These are phyloP conservation scores for Pica pica DNA, from an alignment of 2,113 vertebrate genomes.

Conservation along the genomic window DNA sequence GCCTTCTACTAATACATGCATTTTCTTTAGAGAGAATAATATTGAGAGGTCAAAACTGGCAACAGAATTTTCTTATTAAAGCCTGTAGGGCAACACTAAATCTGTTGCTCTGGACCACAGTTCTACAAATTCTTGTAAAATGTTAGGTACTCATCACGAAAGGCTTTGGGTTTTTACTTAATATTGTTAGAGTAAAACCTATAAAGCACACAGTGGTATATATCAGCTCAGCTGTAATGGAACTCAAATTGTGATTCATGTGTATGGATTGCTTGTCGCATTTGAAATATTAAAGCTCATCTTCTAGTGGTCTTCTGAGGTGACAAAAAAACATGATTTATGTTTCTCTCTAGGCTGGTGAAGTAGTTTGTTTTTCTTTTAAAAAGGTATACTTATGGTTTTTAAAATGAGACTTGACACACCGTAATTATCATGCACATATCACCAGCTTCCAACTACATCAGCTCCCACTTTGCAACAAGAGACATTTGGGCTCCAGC, in stretches of 20 bases:
- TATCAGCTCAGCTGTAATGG: slow-evolving; percentile 48
- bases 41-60: neutral
- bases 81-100: neutral
- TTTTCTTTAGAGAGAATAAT: neutral
- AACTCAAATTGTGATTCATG: slow-evolving; percentile 68
- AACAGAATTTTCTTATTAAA: neutral
- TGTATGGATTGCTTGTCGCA: slow-evolving; percentile 64
- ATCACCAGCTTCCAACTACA: slow-evolving; percentile 22
- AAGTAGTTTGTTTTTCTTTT: slow-evolving; percentile 69
- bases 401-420: slow-evolving; percentile 71
- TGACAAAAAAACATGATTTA: slow-evolving; percentile 74
- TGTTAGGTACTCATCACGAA: slow-evolving; percentile 8
- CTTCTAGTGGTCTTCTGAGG: slow-evolving; percentile 65
- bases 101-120: neutral
- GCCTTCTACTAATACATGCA: neutral
- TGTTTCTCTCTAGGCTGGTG: slow-evolving; percentile 22
- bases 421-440: slow-evolving; percentile 44
- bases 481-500: neutral
- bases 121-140: neutral
- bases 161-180: slow-evolving; percentile 5
- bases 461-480: neutral
- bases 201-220: slow-evolving; percentile 10
- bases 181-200: slow-evolving; percentile 24
- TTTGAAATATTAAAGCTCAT: slow-evolving; percentile 76
- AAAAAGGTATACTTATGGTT: slow-evolving; percentile 63